Evolutionary conservation across 2,888 invertebrate genomes (phyloP).

Genomic region (Cantharis flavilabris): DNA sequence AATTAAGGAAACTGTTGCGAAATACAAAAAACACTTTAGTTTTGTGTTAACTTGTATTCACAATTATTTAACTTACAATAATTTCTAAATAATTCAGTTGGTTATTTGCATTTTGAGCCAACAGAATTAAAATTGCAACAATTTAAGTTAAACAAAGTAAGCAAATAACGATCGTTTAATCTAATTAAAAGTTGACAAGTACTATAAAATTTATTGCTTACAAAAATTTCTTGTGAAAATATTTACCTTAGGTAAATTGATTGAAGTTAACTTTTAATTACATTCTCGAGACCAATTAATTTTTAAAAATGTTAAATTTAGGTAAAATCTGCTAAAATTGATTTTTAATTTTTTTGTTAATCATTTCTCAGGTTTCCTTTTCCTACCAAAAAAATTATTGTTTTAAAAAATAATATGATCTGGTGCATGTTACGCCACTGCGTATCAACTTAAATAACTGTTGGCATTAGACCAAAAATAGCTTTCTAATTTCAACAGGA

Average conservation of each 20-base stretch:
- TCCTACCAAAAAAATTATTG: too few species aligned
- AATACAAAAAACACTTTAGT: not conserved
- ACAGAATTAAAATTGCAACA: not conserved
- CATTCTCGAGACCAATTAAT: not conserved
- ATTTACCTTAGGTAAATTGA: not conserved
- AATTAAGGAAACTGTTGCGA: not conserved
- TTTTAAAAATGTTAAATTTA: not conserved
- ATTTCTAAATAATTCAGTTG: not conserved
- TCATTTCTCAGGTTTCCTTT: too few species aligned
- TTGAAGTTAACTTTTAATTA: not conserved
- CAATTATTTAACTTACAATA: not conserved
- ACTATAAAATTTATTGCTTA: not conserved
- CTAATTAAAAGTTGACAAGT: not conserved
- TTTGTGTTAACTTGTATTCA: not conserved
- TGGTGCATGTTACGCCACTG: not conserved
- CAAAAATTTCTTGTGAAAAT: not conserved
- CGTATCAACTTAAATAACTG: not conserved
- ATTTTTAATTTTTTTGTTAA: not conserved
- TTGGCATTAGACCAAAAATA: not conserved
- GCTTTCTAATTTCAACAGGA: constrained; percentile 1
- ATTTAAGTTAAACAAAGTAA: not conserved
- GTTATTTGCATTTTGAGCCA: not conserved
- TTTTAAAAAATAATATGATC: not conserved
- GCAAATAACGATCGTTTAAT: not conserved
- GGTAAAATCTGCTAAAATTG: not conserved